phyloP scores from a whole-genome alignment of 2,888 invertebrate genomes.

The Oxyscelio sp. region DNA sequence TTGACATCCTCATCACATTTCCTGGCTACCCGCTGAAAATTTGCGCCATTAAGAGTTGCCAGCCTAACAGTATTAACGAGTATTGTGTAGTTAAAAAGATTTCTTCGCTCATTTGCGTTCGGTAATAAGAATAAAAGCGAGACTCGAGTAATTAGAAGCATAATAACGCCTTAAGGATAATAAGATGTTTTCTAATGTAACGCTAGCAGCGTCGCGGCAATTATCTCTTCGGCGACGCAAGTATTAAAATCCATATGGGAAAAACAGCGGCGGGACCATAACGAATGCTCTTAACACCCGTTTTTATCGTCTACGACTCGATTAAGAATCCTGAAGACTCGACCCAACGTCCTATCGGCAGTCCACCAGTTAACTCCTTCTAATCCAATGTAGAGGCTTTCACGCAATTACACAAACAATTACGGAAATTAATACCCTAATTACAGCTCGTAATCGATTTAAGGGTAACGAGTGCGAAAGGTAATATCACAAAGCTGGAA shows the following conservation, averaged over 20 bases:
- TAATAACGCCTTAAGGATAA: slow-evolving; percentile 87
- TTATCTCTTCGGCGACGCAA: slow-evolving; percentile 81
- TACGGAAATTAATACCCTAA: slow-evolving; percentile 5
- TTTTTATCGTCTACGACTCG: slow-evolving; percentile 41
- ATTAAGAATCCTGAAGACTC: slow-evolving; percentile 60
- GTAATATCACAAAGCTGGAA: neutral
- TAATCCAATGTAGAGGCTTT: slow-evolving; percentile 27
- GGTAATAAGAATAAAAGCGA: slow-evolving; percentile 86
- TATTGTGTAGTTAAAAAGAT: slow-evolving; percentile 63
- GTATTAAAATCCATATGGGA: slow-evolving; percentile 81
- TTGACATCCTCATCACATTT: slow-evolving; percentile 4
- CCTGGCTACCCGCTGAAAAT: slow-evolving; percentile 28
- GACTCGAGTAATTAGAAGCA: slow-evolving; percentile 84
- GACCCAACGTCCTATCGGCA: slow-evolving; percentile 24
- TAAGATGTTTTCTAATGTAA: slow-evolving; percentile 88
- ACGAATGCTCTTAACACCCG: slow-evolving; percentile 32
- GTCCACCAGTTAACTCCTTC: slow-evolving; percentile 26
- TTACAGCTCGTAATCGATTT: neutral
- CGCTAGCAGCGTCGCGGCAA: slow-evolving; percentile 86
- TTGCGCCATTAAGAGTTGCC: slow-evolving; percentile 49
- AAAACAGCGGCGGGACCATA: slow-evolving; percentile 33
- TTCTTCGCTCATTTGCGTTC: slow-evolving; percentile 79
- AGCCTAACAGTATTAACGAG: slow-evolving; percentile 32
- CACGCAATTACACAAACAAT: slow-evolving; percentile 7
- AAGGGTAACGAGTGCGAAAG: neutral